phyloP scores from a whole-genome alignment of 1,140 invertebrate genomes.

The Pogonomyrmex californicus region DNA sequence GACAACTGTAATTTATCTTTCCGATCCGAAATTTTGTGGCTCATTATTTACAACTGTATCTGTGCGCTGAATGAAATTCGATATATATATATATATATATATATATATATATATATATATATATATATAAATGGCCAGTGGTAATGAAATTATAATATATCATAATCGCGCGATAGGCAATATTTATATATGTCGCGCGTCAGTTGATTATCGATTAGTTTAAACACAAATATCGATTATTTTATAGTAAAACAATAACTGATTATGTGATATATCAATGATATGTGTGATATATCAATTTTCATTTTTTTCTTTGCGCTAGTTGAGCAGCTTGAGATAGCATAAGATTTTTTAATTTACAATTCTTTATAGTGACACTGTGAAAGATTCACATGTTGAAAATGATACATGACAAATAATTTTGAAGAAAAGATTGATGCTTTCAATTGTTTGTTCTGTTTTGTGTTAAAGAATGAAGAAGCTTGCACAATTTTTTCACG shows the following conservation, averaged over 20 bases:
- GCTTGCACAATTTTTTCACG: no score
- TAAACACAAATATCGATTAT: constrained; percentile 7
- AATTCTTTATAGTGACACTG: no score
- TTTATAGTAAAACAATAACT: not conserved
- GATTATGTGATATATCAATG: not conserved
- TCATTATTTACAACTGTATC: constrained; percentile 63
- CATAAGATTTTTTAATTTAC: no score
- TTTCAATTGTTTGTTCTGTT: no score
- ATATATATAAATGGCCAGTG: constrained; percentile 51
- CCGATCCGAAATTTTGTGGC: constrained; percentile 51
- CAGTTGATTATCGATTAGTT: constrained; percentile 23
- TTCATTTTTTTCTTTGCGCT: no score
- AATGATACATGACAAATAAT: no score
- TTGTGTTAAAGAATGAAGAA: no score
- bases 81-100: no score
- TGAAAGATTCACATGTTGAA: no score
- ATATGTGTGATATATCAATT: not conserved
- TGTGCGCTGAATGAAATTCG: constrained; percentile 58
- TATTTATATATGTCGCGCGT: constrained; percentile 36
- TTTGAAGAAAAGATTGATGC: no score
- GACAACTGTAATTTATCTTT: constrained; percentile 69
- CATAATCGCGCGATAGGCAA: constrained; percentile 35
- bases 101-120: no score
- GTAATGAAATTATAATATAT: constrained; percentile 44
- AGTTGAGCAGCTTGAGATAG: no score